Conservation (phyloP, 1,140 invertebrate species). For the Oppia nitens region DNA sequence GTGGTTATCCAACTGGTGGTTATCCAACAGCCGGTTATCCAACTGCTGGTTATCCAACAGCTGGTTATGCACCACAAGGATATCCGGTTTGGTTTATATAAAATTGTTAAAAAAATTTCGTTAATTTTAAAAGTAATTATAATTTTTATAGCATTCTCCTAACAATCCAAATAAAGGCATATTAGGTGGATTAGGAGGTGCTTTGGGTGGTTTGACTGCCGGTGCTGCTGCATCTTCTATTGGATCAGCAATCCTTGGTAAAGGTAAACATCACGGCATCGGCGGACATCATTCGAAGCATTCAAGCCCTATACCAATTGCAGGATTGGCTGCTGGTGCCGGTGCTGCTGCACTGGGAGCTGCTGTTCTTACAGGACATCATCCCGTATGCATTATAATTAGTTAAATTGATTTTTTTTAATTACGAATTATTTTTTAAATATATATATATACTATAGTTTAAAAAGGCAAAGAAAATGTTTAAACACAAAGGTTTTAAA, state of each 20-base stretch:
- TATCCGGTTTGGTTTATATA: not conserved
- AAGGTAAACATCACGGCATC: not conserved
- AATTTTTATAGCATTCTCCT: not conserved
- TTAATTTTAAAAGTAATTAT: not conserved
- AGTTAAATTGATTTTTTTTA: not conserved
- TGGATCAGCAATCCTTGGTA: constrained; percentile 3
- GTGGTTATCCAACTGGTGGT: not conserved
- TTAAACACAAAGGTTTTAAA: constrained; percentile 8
- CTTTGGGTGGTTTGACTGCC: not conserved
- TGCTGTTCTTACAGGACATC: constrained; percentile 1
- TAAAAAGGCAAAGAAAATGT: constrained; percentile 7
- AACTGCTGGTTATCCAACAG: not conserved
- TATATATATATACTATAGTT: not conserved
- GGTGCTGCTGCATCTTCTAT: constrained; percentile 10
- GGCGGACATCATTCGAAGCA: not conserved
- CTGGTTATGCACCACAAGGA: not conserved
- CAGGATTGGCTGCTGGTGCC: constrained; percentile 5
- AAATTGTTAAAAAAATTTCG: not conserved
- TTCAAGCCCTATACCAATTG: constrained; percentile 6
- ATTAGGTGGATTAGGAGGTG: not conserved
- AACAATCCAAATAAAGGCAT: not conserved
- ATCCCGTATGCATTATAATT: constrained; percentile 12
- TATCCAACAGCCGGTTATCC: not conserved
- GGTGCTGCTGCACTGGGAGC: constrained; percentile 9
- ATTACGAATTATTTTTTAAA: not conserved